A percentile compares a stretch with the other conserved stretches of the same genome.
These are phyloP conservation scores for Chiloscyllium plagiosum DNA, from an alignment of 2,113 vertebrate species.

Conservation along the genomic window DNA sequence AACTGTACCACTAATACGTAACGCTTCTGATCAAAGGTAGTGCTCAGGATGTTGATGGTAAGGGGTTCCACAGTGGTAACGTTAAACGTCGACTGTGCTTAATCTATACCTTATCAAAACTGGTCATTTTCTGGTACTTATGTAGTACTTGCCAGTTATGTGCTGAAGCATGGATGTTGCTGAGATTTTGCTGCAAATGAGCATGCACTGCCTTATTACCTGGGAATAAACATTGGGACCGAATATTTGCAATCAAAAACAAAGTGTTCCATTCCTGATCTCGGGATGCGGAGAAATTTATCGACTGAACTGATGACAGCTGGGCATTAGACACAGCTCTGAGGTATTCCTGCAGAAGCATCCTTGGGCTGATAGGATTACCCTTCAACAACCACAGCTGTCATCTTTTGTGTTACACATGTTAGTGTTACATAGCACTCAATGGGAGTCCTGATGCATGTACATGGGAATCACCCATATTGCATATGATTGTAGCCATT, in stretches of 20 bases:
- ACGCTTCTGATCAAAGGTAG: not conserved
- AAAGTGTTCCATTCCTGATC: not conserved
- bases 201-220: not conserved
- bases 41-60: not conserved
- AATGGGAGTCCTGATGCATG: too few relatives aligned
- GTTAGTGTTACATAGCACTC: not conserved
- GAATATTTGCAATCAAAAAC: not conserved
- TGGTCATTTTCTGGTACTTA: too few relatives aligned
- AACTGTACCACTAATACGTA: not conserved
- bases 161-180: not conserved
- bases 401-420: not conserved
- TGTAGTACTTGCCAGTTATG: too few relatives aligned
- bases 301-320: not conserved
- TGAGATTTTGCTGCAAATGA: not conserved
- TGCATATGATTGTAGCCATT: too few relatives aligned
- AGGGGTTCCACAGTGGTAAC: too few relatives aligned
- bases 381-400: not conserved
- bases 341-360: not conserved
- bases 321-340: too few relatives aligned
- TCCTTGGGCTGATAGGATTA: not conserved
- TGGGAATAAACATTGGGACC: not conserved
- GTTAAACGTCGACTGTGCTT: too few relatives aligned
- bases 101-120: too few relatives aligned
- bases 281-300: not conserved
- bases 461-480: too few relatives aligned